phyloP scores from a whole-genome alignment of 1,140 invertebrate species.

The Ericerus pela region DNA sequence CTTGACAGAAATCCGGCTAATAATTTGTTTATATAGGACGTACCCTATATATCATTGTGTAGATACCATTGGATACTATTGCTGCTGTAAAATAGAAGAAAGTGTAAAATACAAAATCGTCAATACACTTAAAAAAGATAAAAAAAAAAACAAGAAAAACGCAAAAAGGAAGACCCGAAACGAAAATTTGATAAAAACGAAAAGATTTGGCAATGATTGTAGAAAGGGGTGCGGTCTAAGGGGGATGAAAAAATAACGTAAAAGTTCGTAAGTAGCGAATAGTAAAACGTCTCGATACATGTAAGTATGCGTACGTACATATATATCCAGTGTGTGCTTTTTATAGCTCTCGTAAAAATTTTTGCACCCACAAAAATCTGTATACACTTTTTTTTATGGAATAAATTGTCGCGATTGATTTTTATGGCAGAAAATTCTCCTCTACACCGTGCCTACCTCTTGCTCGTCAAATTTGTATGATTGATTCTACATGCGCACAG shows the following conservation, averaged over 20 bases:
- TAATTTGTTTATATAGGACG: conserved; percentile 1
- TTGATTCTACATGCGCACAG: too few species aligned
- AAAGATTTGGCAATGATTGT: too few species aligned
- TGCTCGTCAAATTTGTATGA: too few species aligned
- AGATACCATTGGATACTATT: too few species aligned
- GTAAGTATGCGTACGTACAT: background rate
- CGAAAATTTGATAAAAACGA: too few species aligned
- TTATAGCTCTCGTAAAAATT: conserved; percentile 6
- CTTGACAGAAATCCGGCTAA: conserved; percentile 5
- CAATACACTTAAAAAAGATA: background rate
- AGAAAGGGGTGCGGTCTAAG: too few species aligned
- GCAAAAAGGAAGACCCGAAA: background rate
- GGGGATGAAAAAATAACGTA: conserved; percentile 4
- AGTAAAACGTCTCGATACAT: conserved; percentile 1
- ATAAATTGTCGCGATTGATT: conserved; percentile 3
- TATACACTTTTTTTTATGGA: background rate
- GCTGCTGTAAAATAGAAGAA: too few species aligned
- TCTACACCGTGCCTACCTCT: too few species aligned
- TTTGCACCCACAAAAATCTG: background rate
- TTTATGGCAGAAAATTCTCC: too few species aligned
- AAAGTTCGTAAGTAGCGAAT: conserved; percentile 8
- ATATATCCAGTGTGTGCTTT: background rate
- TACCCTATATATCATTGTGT: too few species aligned
- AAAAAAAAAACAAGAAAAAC: background rate
- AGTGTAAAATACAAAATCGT: too few species aligned